Evolutionary conservation across 2,888 invertebrate species (phyloP).

Genomic region (Cephus sareptanus): DNA sequence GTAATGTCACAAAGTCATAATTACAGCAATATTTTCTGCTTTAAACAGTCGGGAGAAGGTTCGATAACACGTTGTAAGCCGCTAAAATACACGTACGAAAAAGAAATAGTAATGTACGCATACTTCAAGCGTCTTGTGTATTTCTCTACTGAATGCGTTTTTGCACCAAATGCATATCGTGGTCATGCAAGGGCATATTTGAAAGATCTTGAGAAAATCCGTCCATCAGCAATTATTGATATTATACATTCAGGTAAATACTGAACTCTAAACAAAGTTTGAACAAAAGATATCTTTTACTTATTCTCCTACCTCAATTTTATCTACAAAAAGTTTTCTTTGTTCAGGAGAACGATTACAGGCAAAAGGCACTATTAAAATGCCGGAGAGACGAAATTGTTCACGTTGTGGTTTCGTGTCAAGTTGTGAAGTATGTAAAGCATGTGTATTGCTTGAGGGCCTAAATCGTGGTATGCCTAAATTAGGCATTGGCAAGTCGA

Average conservation of each 20-base stretch:
- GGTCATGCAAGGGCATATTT: slow-evolving; percentile 91
- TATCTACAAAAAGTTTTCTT: background rate
- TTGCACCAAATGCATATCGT: slow-evolving; percentile 97
- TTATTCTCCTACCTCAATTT: too few relatives aligned
- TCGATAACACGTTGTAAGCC: slow-evolving; percentile 94
- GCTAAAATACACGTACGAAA: slow-evolving; percentile 97
- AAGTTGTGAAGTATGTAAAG: slow-evolving; percentile 95
- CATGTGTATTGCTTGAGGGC: slow-evolving; percentile 95
- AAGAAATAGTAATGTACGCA: slow-evolving; percentile 99
- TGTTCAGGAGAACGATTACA: slow-evolving; percentile 83
- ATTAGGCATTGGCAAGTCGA: slow-evolving; percentile 90
- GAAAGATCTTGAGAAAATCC: slow-evolving; percentile 94
- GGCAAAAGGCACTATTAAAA: slow-evolving; percentile 83
- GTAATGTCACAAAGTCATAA: background rate
- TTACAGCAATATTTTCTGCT: slow-evolving; percentile 26
- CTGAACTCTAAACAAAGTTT: background rate
- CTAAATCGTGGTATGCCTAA: slow-evolving; percentile 92
- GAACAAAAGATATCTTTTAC: background rate
- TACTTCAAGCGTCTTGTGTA: slow-evolving; percentile 96
- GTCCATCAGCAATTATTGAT: slow-evolving; percentile 92
- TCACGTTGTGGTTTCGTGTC: slow-evolving; percentile 89
- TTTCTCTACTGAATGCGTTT: slow-evolving; percentile 98
- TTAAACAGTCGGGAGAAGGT: slow-evolving; percentile 78
- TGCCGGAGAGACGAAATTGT: slow-evolving; percentile 86
- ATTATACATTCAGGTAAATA: slow-evolving; percentile 86